Base-by-base conservation (phyloP, 2,888 invertebrate genomes). In the Xylota sylvarum region DNA sequence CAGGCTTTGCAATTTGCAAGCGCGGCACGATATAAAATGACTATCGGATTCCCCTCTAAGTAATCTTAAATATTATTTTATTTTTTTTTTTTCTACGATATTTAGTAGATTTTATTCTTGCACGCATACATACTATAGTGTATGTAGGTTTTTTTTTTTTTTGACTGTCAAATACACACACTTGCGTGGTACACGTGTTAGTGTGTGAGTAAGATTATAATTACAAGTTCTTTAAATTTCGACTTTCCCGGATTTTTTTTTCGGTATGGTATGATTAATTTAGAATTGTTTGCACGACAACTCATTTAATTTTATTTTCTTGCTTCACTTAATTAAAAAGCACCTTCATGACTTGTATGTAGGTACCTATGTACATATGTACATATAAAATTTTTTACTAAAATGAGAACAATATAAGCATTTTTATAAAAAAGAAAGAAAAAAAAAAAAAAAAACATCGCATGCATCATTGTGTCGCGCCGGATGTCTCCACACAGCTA, bases 211-310 rank as follows among this genome's bases (percentile, higher is more conserved):
- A 37, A 64, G 17, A 35, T 60, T 73, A 52, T 10, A 70, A 64
- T 73, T 81, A 77, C 77, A 69, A 56, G 40, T 60, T 81, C 52
- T 64, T 64, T 50, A 43, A 58, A 48, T 30, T 43, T 60, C 35
- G 9, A 23, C 43, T 77, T 78, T 73, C 83, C 83, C 78, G 60
- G 73, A 67, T 83, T 78, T 73, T 56, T 52, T 83, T 78, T 73
- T 56, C 50, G 43, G n/a, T n/a, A n/a, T 50, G 46, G 35, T 43
- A 72, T 72, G 78, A 83, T 78, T 65, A 73, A 78, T 78, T 82
- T 82, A 77, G 70, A 58, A 70, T 69, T 52, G 50, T 35, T 69
- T 48, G 37, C 55, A 56, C 27, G 30, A 55, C 35, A 76, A 14
- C 50, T 67, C 14, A 46, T 56, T 56, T 56, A 50, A 12, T 32